phyloP scores from a whole-genome alignment of 2,113 vertebrate species.

The human (Homo sapiens) region GRCh38 chr15:26911501-26912000 shows the following conservation, averaged over 20 bases:
- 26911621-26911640: neutral
- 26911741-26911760: neutral
- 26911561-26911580: neutral
- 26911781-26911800: neutral
- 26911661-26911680: neutral
- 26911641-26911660: neutral
- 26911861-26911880: neutral
- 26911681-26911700: neutral
- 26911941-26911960: fast-evolving
- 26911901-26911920: too few species aligned
- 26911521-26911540: neutral
- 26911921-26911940: too few species aligned
- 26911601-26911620: neutral
- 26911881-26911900: neutral
- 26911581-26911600: neutral
- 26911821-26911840: neutral
- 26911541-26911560: neutral
- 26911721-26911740: neutral
- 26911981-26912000: neutral
- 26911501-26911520: neutral
- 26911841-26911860: neutral
- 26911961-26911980: fast-evolving
- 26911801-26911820: neutral
- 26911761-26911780: too few species aligned
- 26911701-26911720: neutral